phyloP scores from a whole-genome alignment of 2,113 vertebrate genomes.

The Etheostoma spectabile region DNA sequence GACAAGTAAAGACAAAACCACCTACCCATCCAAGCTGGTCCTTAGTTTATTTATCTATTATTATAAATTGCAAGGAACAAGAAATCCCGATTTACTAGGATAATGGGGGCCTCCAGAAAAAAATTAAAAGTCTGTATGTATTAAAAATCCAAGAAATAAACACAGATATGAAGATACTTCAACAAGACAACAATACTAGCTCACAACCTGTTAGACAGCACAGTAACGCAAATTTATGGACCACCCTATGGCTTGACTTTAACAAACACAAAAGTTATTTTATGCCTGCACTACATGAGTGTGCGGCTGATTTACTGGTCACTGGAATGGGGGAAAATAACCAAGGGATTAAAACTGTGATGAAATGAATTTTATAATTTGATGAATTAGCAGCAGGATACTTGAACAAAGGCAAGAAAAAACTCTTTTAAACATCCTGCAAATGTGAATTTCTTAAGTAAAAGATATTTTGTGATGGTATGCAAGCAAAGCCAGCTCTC shows the following conservation, averaged over 20 bases:
- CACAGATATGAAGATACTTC: not conserved
- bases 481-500: not conserved
- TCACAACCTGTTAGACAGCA: constrained; percentile 4
- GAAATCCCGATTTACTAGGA: not conserved
- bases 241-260: constrained; percentile 7
- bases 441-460: not conserved
- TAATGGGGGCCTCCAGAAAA: not conserved
- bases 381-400: not conserved
- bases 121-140: not conserved
- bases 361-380: not conserved
- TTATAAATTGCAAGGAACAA: not conserved
- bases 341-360: not conserved
- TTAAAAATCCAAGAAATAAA: not conserved
- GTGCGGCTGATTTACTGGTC: constrained; percentile 1
- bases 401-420: not conserved
- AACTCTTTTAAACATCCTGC: not conserved
- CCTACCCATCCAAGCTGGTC: not conserved
- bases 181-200: not conserved
- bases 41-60: not conserved
- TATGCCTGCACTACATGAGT: not conserved
- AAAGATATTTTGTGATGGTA: not conserved
- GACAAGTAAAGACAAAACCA: not conserved
- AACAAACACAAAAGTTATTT: constrained; percentile 16
- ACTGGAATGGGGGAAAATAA: not conserved
- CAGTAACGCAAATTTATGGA: not conserved